Evolutionary conservation across 2,888 invertebrate species (phyloP), one percentile per base, ranked within the genome.

Genomic region (Ceramica pisi): DNA sequence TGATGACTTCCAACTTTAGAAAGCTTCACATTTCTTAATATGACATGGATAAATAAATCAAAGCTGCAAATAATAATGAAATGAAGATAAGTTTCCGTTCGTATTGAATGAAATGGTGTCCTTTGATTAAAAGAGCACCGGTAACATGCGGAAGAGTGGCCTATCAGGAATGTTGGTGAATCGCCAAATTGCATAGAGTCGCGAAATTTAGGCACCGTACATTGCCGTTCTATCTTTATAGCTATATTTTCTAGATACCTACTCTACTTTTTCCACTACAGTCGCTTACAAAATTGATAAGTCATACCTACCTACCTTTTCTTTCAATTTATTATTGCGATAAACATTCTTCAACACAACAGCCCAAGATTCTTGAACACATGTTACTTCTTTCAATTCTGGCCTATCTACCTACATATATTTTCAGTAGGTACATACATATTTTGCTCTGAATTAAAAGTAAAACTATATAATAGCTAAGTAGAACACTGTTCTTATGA

Each of bases 161-260:
- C 62, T 67, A 46, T 38, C 48, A 50, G 31, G 67, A 78, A 78
- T 78, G 57, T 76, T 76, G 76, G 78, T 76, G 31, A 59, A 59
- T 59, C 51, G 76, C 76, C 76, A 78, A 78, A 78, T 46, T 78
- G 67, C 64, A 73, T 78, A 31, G 38, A 60, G 41, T 60, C 26
- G 61, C 44, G 31, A 48, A 48, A 41, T 68, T 12, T 67, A 12
- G 16, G 8, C 65, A 14, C 26, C 16, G 26, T 71, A 35, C 44
- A 26, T 19, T 48, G 38, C 14, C 10, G 56, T 12, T 38, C 16
- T 67, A 46, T 38, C 23, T 56, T 35, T 8, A 44, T 7, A n/a
- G n/a, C 21, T 16, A 23, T 14, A 10, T 5, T 6, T 31, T 26
- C 2, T 16, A 23, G 21, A 14, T 16, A 23, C n/a, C 1, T 1